Base-by-base conservation (phyloP, 2,797 vertebrate species). In the Dryobates pubescens region DNA sequence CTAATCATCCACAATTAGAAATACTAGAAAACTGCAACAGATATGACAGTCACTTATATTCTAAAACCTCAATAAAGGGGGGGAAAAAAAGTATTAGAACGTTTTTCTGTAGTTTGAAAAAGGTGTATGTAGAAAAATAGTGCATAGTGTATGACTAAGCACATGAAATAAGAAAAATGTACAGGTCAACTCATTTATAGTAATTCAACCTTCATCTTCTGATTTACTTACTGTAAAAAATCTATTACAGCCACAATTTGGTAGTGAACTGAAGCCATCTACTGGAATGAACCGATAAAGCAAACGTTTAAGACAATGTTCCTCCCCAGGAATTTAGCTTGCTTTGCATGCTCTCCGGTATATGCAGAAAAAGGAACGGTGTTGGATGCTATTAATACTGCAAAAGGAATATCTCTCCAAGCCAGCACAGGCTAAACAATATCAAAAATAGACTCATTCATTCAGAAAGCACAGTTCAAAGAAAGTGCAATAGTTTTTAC, bases 211-310 rank as follows among this genome's bases (percentile, higher is more conserved):
- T 97, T 97, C 97, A 97, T 96, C 82, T 97, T 97, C 97, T 97
- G 97, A 98, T 97, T 98, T 97, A 98, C 97, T 97, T 97, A 97
- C 97, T 97, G 96, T 95, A 97, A 96, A 97, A 98, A 97, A 97
- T 93, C 96, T 96, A 96, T 96, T 96, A 93, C 70, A 96, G 94
- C 93, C 94, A 94, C 96, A 96, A 94, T 98, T 96, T 96, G 93
- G 96, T 98, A 98, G 98, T 98, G 97, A 98, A 96, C 98, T 98
- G 96, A 98, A 98, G 98, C 98, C 98, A 98, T 98, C 98, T 98
- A 98, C 98, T 98, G 98, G 97, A 97, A 97, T 96, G 97, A 98
- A 95, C 63, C 91, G 97, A 96, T 97, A 98, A 95, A 96, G 97
- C 97, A 97, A 97, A 98, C 68, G 94, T 43, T 95, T 79, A 94